Conservation (phyloP, 2,113 vertebrate genomes). For the Scopus umbretta region DNA sequence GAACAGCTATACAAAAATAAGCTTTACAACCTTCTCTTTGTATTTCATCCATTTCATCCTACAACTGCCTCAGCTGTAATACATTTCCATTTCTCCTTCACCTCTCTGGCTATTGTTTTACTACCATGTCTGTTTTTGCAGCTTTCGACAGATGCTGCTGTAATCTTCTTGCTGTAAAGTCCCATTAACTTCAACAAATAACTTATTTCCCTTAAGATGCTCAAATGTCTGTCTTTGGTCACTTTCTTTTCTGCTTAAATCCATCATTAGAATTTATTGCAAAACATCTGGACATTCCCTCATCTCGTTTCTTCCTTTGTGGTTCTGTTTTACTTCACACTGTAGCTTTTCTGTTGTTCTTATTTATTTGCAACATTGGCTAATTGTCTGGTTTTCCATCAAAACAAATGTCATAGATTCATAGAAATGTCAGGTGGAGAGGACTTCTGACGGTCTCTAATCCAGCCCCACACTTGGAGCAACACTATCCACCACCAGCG, state of each 20-base stretch:
- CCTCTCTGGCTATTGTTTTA: neutral
- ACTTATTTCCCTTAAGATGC: neutral
- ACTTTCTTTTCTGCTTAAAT: neutral
- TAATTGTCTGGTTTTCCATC: neutral
- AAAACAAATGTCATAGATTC: neutral
- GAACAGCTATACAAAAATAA: neutral
- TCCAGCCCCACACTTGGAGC: neutral
- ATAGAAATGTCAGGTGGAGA: neutral
- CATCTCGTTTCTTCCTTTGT: neutral
- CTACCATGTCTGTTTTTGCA: neutral
- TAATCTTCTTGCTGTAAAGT: neutral
- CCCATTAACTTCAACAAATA: constrained; percentile 9
- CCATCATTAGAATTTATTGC: neutral
- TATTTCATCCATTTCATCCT: neutral
- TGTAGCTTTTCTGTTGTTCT: neutral
- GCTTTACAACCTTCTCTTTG: neutral
- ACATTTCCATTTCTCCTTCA: neutral
- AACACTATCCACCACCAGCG: neutral
- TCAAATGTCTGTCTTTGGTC: neutral
- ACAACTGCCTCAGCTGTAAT: neutral
- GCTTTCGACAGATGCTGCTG: neutral
- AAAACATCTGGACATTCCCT: neutral
- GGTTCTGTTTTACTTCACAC: neutral
- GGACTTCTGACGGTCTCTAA: neutral
- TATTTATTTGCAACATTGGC: neutral